Evolutionary conservation across 1,140 invertebrate genomes (phyloP), one percentile per base, ranked within the genome.

Genomic region (Dendroctonus valens): DNA sequence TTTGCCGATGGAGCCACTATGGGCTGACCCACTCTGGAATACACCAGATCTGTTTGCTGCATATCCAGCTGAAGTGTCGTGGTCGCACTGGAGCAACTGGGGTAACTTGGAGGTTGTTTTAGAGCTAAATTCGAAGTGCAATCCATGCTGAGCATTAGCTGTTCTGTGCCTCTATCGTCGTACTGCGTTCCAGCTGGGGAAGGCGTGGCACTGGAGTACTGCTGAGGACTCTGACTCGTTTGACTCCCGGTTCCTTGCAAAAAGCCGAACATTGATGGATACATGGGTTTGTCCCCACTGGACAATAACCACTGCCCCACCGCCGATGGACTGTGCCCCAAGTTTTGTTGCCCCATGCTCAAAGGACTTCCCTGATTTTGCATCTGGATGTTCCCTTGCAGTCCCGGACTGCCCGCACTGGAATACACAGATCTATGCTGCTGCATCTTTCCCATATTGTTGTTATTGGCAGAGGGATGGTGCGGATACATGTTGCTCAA

Each of bases 121-220:
- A 82, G 65, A 5, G 75, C 51, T 57, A 81, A 60, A 57, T 78
- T 69, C 0, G 72, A 76, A 0, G 74, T 76, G 70, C 85, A 82
- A n/a, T 86, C 85, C 78, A 85, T 85, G 59, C 75, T 83, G 6
- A 86, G 74, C 72, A 87, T 83, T 67, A 89, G 76, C 71, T 88
- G 76, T 73, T 89, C 82, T 42, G 82, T 80, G 61, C 78, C 78
- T 73, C 81, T 70, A 63, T 83, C 82, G 67, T 84, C 80, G 76
- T 82, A 83, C 67, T 83, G 81, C 5, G 76, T 73, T 59, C 73
- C 79, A 41, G 74, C 77, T 46, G 87, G 81, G 76, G 84, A 83
- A 64, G 87, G 84, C 67, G 89, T 77, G 12, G 84, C 79, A 55
- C 78, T 74, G 46, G 75, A 76, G 68, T 78, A 79, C 68, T 79